These are phyloP conservation scores for Halisarca cf. caerulea DNA, from an alignment of 37 sponge, comb jelly and placozoan genomes.

Conservation along the genomic window DNA sequence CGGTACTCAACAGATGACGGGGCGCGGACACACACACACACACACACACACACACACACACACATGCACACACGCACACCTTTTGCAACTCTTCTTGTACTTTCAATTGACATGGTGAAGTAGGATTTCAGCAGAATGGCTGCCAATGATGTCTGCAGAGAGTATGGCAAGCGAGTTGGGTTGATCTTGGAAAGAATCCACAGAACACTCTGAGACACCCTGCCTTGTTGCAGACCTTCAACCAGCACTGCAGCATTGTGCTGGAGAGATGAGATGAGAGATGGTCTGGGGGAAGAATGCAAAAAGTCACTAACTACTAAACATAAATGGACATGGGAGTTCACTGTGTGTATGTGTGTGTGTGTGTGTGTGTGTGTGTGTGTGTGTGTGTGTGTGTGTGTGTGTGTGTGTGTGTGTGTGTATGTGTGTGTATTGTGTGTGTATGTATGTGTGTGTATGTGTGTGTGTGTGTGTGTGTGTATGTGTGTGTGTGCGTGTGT, in stretches of 20 bases:
- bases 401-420: too few relatives aligned
- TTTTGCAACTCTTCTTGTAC: background rate
- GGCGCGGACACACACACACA: constrained; percentile 22
- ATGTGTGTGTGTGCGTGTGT: too few relatives aligned
- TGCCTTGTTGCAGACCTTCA: background rate
- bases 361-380: too few relatives aligned
- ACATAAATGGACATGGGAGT: too few relatives aligned
- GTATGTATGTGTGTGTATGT: too few relatives aligned
- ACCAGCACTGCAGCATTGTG: background rate
- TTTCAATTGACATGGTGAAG: background rate
- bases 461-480: too few relatives aligned
- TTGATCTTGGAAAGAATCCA: background rate
- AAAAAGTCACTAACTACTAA: too few relatives aligned
- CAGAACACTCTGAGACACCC: background rate
- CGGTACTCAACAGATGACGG: background rate
- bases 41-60: constrained; percentile 49
- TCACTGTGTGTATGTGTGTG: too few relatives aligned
- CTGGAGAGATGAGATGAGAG: background rate
- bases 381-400: too few relatives aligned
- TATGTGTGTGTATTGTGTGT: too few relatives aligned
- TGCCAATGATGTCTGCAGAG: background rate
- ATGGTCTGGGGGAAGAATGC: background rate
- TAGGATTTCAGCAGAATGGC: background rate
- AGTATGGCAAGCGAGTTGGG: background rate
- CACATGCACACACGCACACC: constrained; percentile 23